These are phyloP conservation scores for Cassiopea xamachana DNA, from an alignment of 30 jellyfish, hydroid and myxozoan genomes.

Conservation along the genomic window DNA sequence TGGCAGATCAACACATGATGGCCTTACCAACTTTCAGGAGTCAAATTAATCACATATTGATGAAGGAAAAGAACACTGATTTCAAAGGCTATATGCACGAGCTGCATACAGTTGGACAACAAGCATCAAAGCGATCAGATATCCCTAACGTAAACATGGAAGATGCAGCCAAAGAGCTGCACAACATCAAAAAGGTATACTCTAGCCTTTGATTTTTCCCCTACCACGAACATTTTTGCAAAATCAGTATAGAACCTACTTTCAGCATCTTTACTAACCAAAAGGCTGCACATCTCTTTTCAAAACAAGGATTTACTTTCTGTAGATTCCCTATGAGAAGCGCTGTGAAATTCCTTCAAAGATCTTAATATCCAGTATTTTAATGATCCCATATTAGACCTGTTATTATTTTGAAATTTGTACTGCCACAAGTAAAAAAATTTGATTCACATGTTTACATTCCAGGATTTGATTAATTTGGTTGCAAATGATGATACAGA, in stretches of 20 bases:
- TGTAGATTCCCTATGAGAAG: no score
- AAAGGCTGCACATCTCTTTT: no score
- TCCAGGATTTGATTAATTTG: conserved; percentile 45
- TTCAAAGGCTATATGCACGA: conserved; percentile 59
- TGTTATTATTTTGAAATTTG: no score
- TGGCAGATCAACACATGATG: conserved; percentile 28
- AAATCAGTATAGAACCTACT: no score
- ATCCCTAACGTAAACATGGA: conserved; percentile 27
- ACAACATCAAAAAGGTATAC: conserved; percentile 50
- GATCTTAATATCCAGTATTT: no score
- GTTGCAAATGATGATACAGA: conserved; percentile 36
- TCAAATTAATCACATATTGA: conserved; percentile 51
- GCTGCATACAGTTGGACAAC: conserved; percentile 60
- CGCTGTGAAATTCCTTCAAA: no score
- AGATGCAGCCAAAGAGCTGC: conserved; percentile 51
- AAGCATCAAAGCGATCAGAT: conserved; percentile 60
- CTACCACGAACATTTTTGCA: background rate
- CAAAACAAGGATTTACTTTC: no score
- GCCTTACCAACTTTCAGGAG: conserved; percentile 51
- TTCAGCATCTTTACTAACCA: no score
- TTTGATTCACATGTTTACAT: background rate
- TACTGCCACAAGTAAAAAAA: no score
- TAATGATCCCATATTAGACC: no score
- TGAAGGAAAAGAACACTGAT: conserved; percentile 58
- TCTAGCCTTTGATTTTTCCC: background rate